These are phyloP conservation scores for Sclerurus mexicanus DNA, from an alignment of 2,113 vertebrate species.

Conservation along the genomic window DNA sequence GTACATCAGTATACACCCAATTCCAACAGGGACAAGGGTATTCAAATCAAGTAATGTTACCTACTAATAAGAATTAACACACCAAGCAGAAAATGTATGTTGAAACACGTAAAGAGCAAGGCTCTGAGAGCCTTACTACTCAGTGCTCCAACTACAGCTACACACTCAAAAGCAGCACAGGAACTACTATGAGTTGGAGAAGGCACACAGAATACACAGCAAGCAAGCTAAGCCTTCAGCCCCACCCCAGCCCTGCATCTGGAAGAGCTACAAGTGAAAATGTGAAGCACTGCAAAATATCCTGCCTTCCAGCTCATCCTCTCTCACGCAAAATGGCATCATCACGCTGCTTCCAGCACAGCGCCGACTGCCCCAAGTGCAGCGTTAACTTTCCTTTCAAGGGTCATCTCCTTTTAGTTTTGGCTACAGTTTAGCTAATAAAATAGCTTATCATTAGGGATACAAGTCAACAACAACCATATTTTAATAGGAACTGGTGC, in stretches of 20 bases:
- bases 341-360: not conserved
- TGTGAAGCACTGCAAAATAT: not conserved
- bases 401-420: not conserved
- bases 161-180: not conserved
- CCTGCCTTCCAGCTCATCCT: not conserved
- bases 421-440: not conserved
- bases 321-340: not conserved
- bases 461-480: not conserved
- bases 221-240: not conserved
- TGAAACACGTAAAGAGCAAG: not conserved
- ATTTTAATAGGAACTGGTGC: not conserved
- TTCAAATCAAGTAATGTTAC: not conserved
- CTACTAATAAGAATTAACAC: not conserved
- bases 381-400: not conserved
- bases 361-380: not conserved
- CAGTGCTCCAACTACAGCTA: not conserved
- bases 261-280: not conserved
- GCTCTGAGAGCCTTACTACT: not conserved
- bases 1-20: not conserved
- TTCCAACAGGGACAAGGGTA: not conserved
- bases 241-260: not conserved
- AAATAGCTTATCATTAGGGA: not conserved
- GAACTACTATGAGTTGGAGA: accelerated
- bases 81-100: not conserved
- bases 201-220: not conserved